Evolutionary conservation across 1,140 invertebrate species (phyloP).

Genomic region (Bilobella aurantiaca): DNA sequence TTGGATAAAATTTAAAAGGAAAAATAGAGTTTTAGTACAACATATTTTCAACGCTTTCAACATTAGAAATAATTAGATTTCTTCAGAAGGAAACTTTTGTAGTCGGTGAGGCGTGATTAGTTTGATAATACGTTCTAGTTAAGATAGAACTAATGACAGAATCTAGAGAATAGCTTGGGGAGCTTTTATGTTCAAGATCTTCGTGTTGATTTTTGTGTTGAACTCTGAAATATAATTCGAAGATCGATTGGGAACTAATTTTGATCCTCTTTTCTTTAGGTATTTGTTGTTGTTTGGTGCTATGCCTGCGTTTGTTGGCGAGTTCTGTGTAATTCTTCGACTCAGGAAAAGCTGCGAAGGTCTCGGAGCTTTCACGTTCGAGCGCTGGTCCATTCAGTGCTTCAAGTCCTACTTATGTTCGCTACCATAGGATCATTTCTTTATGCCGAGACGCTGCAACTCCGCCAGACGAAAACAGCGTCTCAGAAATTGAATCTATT

Average conservation of each 20-base stretch:
- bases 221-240: not conserved
- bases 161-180: too few relatives aligned
- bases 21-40: too few relatives aligned
- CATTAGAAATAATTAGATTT: too few relatives aligned
- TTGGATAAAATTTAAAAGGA: too few relatives aligned
- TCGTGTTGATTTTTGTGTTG: too few relatives aligned
- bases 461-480: not conserved
- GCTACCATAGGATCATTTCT: not conserved
- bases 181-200: too few relatives aligned
- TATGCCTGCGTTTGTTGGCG: not conserved
- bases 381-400: not conserved
- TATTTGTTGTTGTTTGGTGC: not conserved
- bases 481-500: not conserved
- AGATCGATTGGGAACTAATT: not conserved
- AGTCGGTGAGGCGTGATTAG: too few relatives aligned
- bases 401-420: not conserved
- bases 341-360: not conserved
- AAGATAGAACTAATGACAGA: too few relatives aligned
- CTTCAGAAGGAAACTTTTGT: too few relatives aligned
- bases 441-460: not conserved
- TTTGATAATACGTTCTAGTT: too few relatives aligned
- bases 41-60: too few relatives aligned
- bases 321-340: not conserved
- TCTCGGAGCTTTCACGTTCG: not conserved
- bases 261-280: not conserved